Percentiles rank a stretch among this genome's conserved stretches.
phyloP scores from a whole-genome alignment of 1,140 invertebrate species.

The Drosophila fuyamai region DNA sequence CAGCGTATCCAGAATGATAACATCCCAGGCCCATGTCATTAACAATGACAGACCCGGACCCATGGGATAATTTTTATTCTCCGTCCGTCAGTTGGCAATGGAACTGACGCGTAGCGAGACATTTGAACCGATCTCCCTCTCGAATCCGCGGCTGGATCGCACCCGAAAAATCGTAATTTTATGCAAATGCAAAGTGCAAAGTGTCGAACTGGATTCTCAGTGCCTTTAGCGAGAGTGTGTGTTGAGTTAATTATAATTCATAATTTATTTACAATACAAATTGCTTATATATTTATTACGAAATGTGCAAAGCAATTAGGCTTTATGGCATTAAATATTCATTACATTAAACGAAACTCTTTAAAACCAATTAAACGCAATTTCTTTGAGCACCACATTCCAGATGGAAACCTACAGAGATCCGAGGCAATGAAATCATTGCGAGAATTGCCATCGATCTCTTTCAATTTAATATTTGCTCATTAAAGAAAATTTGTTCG shows the following conservation, averaged over 20 bases:
- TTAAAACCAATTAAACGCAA: slow-evolving; percentile 49
- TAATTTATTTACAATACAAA: slow-evolving; percentile 59
- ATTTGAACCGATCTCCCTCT: slow-evolving; percentile 23
- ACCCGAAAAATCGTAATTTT: slow-evolving; percentile 52
- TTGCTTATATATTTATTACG: slow-evolving; percentile 59
- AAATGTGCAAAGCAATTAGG: slow-evolving; percentile 44
- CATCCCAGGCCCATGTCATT: slow-evolving; percentile 30
- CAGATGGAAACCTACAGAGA: neutral
- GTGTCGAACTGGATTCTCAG: slow-evolving; percentile 47
- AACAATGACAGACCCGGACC: slow-evolving; percentile 28
- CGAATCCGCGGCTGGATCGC: neutral
- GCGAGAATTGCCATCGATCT: slow-evolving; percentile 12
- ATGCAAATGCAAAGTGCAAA: slow-evolving; percentile 66
- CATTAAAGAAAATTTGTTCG: slow-evolving; percentile 21
- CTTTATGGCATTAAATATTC: slow-evolving; percentile 29
- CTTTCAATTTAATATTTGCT: slow-evolving; percentile 12
- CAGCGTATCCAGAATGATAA: slow-evolving; percentile 31
- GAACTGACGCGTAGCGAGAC: slow-evolving; percentile 38
- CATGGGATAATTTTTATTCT: slow-evolving; percentile 37
- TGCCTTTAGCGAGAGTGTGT: slow-evolving; percentile 28
- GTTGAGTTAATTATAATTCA: slow-evolving; percentile 47
- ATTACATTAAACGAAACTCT: slow-evolving; percentile 35
- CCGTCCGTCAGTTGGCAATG: slow-evolving; percentile 38
- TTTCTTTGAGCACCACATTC: slow-evolving; percentile 8
- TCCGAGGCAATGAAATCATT: neutral